Evolutionary conservation across 30 jellyfish, hydroid and myxozoan genomes (phyloP), one percentile per base, ranked within the genome.

Genomic region (Mastigias papua): DNA sequence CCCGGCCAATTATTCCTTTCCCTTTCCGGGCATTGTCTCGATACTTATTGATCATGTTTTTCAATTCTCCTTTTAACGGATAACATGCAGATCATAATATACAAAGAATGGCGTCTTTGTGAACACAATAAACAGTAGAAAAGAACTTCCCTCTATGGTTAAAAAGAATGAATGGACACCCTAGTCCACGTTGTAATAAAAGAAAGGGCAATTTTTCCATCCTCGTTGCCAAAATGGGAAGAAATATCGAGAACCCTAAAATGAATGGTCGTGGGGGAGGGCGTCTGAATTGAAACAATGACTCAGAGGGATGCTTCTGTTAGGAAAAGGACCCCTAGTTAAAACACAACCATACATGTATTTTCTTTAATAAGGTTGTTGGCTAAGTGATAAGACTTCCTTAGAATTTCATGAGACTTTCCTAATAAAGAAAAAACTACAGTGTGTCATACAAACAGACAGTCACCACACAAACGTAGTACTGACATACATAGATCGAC

Each of bases 21-120:
- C 68, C 20, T 42, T 72, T 72, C 83, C 83, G 83, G 83, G 80
- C 16, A 15, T 72, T 72, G 83, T 72, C 35, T n/a, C 13, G n/a
- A 22, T 9, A n/a, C 66, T 9, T 22, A 37, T 72, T 72, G 66
- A 72, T 48, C 68, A 15, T 32, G 19, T 33, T 7, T 11, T 58
- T 9, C 10, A 20, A 58, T 58, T 58, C 29, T 7, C 26, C 13
- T 10, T 25, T 63, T 63, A 63, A 63, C 74, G 74, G 74, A 15
- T 63, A 15, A 19, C 74, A 63, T 26, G 5, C 37, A 54, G 67
- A 63, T 63, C 74, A n/a, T 17, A 3, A 27, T 2, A 25, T 17
- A 63, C 74, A 63, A 63, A 63, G 26, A 26, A 63, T 4, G 21
- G 46, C 32, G 21, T 63, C 23, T 13, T 63, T 27, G 19, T 63